Base-by-base conservation (phyloP, 2,888 invertebrate genomes). In the Cheilosia impressa region DNA sequence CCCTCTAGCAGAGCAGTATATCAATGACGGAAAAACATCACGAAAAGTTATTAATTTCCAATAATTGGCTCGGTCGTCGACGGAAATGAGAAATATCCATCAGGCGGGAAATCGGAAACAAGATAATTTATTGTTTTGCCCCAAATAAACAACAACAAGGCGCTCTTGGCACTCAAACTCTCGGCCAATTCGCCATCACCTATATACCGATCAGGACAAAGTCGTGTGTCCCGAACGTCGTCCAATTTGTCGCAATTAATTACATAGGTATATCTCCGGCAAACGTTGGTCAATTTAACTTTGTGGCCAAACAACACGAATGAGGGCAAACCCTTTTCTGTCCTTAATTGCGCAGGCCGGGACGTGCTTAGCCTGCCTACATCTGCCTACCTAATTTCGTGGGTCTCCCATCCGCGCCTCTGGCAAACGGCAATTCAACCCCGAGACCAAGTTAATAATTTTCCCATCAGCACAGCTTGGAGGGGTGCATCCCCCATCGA, bases 201-300 rank as follows among this genome's bases (percentile, higher is more conserved):
- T 9, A 31, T n/a, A 31, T 27, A 27, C 27, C 27, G 27, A 73
- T 73, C 57, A 22, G 73, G 17, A 50, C 22, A 88, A 13, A 87
- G 90, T 84, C 92, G 91, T 91, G 92, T 92, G 92, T 88, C 90
- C 88, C 72, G 87, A 90, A 88, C 92, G 91, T 65, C 92, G 92
- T 91, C 91, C 91, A 91, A 90, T 91, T 92, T 92, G 91, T 90
- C 90, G 90, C 92, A 91, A 91, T 92, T 91, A 91, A 91, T 90
- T 91, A 90, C 91, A 89, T 90, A 90, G 89, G 53, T 77, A 60
- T 60, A 60, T 60, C 53, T 72, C 55, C 57, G 31, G 55, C 22
- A 34, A 73, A 52, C 81, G 81, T 81, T 81, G 81, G 85, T 81
- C 85, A 81, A 85, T 76, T 85, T 76, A 76, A 72, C 80, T 60